Conservation (phyloP, 2,113 vertebrate genomes). For the Pachyramphus minor region DNA sequence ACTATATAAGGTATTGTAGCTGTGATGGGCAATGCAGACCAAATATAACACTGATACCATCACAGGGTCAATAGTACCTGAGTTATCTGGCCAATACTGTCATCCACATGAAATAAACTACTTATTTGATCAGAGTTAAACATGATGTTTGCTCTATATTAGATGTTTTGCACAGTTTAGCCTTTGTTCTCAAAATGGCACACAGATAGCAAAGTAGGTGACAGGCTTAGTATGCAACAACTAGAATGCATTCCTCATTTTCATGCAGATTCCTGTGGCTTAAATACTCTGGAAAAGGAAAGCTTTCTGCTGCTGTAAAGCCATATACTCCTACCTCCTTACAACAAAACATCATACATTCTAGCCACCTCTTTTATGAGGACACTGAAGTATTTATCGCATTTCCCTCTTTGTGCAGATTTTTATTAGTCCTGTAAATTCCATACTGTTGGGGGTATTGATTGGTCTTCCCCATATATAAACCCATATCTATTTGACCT, state of each 20-base stretch:
- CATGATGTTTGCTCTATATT: neutral
- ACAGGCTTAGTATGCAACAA: neutral
- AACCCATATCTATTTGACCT: neutral
- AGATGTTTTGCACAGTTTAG: neutral
- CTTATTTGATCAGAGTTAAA: neutral
- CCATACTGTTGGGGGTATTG: neutral
- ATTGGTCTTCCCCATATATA: neutral
- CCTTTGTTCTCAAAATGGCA: neutral
- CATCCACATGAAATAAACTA: neutral
- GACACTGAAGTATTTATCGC: neutral
- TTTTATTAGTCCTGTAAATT: neutral
- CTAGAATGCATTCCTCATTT: neutral
- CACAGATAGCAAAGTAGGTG: neutral
- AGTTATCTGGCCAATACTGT: neutral
- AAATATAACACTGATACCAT: neutral
- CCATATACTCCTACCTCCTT: neutral
- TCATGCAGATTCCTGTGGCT: neutral
- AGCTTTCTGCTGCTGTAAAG: neutral
- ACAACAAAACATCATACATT: neutral
- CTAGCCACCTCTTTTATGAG: neutral
- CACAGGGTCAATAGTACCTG: neutral
- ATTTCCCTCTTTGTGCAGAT: neutral
- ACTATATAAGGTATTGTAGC: fast-evolving
- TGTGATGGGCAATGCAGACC: neutral
- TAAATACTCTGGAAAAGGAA: neutral